phyloP scores from a whole-genome alignment of 2,113 vertebrate genomes.

The Erythrolamprus reginae region DNA sequence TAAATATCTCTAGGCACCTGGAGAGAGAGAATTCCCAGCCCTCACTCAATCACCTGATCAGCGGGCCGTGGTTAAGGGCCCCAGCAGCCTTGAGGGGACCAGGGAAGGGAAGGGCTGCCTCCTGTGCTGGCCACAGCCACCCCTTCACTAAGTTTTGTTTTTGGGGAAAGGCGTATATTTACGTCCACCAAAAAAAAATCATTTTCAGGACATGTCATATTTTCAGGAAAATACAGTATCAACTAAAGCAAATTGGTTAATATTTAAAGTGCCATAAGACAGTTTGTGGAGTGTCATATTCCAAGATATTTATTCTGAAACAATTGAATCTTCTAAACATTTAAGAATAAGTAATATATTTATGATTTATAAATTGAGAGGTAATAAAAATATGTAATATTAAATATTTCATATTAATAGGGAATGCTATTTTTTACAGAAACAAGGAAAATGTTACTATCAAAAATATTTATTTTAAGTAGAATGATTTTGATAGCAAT shows the following conservation, averaged over 20 bases:
- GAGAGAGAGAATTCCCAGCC: no score
- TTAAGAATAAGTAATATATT: slow-evolving; percentile 1
- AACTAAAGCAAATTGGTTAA: not conserved
- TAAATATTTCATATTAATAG: not conserved
- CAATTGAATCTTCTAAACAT: not conserved
- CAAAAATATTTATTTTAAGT: not conserved
- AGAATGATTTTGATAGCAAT: not conserved
- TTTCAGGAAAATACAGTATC: no score
- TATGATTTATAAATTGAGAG: not conserved
- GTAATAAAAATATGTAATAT: not conserved
- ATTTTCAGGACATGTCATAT: no score
- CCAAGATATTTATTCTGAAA: not conserved
- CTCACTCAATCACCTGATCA: no score
- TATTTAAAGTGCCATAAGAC: not conserved
- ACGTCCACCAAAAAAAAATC: no score
- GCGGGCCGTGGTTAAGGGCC: no score
- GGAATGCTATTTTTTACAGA: not conserved
- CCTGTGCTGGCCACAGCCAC: no score
- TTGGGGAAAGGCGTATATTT: no score
- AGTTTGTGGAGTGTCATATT: not conserved
- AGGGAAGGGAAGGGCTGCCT: no score
- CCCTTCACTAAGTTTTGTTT: no score
- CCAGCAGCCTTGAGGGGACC: no score
- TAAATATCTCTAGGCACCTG: no score
- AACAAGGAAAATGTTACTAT: not conserved